phyloP scores from a whole-genome alignment of 92 coral and sea anemone species.

The Heteractis magnifica region DNA sequence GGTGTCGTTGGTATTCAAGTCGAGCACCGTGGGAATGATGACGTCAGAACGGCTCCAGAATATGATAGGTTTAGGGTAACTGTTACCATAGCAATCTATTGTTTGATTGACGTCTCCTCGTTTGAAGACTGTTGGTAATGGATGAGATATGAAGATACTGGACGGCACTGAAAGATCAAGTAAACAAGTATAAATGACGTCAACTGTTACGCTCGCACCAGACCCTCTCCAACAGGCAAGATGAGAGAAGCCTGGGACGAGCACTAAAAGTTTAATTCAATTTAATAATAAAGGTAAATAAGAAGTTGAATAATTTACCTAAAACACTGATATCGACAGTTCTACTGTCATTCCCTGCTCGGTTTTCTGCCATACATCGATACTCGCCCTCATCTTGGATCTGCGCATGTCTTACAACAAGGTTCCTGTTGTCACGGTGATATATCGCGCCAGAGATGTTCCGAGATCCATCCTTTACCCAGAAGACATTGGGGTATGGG shows the following conservation, averaged over 20 bases:
- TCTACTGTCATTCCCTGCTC: constrained; percentile 30
- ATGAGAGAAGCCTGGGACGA: neutral
- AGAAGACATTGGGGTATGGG: constrained; percentile 49
- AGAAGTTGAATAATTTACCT: constrained; percentile 26
- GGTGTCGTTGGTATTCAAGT: constrained; percentile 3
- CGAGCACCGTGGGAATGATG: constrained; percentile 7
- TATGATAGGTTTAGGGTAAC: constrained; percentile 52
- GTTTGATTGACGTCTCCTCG: constrained; percentile 17
- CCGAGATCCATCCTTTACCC: constrained; percentile 33
- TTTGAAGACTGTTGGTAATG: constrained; percentile 20
- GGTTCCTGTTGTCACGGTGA: constrained; percentile 18
- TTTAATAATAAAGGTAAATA: neutral
- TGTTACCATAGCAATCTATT: constrained; percentile 59
- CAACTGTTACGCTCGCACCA: neutral
- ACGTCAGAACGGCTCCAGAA: constrained; percentile 34
- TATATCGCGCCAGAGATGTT: neutral
- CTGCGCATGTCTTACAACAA: constrained; percentile 27
- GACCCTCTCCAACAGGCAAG: neutral
- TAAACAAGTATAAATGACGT: neutral
- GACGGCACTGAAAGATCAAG: constrained; percentile 40
- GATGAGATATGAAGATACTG: constrained; percentile 6
- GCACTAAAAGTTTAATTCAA: neutral
- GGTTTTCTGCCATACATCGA: constrained; percentile 43
- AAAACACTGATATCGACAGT: constrained; percentile 28
- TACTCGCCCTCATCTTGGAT: constrained; percentile 51